A percentile compares a stretch with the other conserved stretches of the same genome.
Conservation (phyloP, 2,888 invertebrate species). For the Allacma fusca region DNA sequence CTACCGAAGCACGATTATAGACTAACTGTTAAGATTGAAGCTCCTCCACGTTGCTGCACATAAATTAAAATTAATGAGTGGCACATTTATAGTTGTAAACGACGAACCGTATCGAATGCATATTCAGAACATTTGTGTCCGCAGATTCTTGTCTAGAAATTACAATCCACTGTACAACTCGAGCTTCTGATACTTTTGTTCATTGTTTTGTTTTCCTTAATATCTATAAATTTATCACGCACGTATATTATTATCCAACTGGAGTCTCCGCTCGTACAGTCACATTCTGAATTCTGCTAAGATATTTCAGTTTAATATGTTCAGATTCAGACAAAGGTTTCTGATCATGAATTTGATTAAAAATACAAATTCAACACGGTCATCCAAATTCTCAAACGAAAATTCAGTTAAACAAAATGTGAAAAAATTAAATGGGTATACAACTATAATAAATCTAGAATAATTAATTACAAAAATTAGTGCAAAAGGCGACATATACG, state of each 20-base stretch:
- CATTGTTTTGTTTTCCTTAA: slow-evolving; percentile 17
- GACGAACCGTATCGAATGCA: slow-evolving; percentile 19
- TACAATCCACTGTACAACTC: slow-evolving; percentile 18
- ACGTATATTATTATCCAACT: slow-evolving; percentile 31
- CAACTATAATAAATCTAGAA: no score
- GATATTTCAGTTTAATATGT: neutral
- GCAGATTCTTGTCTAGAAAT: slow-evolving; percentile 1
- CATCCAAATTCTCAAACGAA: neutral
- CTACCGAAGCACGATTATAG: no score
- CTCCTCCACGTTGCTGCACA: neutral
- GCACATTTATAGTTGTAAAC: slow-evolving; percentile 11
- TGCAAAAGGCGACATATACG: no score
- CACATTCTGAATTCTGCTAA: neutral
- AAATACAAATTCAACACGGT: slow-evolving; percentile 3
- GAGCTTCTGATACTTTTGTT: slow-evolving; percentile 4
- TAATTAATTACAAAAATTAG: no score
- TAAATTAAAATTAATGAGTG: slow-evolving; percentile 23
- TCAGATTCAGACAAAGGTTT: neutral
- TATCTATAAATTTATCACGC: slow-evolving; percentile 32
- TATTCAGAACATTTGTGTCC: slow-evolving; percentile 8
- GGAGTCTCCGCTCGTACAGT: neutral
- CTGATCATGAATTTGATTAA: neutral
- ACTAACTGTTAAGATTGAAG: neutral
- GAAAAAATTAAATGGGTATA: no score
- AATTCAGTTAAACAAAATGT: no score